Percentiles rank a stretch among this genome's conserved stretches.
Evolutionary conservation across 2,113 vertebrate species (phyloP).

Genomic region (Toxotes jaculatrix): DNA sequence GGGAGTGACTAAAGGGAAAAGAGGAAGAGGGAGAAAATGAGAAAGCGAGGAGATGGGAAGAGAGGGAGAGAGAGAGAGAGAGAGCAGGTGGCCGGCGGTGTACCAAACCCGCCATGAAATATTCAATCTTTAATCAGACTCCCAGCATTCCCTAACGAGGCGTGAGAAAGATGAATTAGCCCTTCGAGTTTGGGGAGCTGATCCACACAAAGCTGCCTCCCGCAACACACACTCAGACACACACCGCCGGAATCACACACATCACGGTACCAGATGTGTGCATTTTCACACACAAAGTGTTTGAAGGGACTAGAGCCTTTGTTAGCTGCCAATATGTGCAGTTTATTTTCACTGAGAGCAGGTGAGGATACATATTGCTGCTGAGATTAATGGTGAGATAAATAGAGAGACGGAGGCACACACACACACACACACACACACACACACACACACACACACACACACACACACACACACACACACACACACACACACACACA

Average conservation of each 20-base stretch:
- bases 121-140: conserved; percentile 81
- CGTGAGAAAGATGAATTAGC: conserved; percentile 79
- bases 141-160: conserved; percentile 77
- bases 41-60: conserved; percentile 40
- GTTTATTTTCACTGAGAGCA: conserved; percentile 30
- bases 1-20: conserved; percentile 26
- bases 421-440: neutral
- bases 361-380: conserved; percentile 18
- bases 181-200: conserved; percentile 63
- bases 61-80: conserved; percentile 14
- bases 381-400: conserved; percentile 37
- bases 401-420: neutral
- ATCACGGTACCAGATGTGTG: conserved; percentile 21
- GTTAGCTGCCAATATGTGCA: conserved; percentile 11
- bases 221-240: conserved; percentile 19
- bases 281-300: conserved; percentile 16
- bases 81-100: conserved; percentile 74
- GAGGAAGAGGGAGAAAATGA: conserved; percentile 32
- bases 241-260: neutral
- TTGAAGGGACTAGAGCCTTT: conserved; percentile 6
- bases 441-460: conserved; percentile 1
- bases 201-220: conserved; percentile 61
- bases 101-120: conserved; percentile 77
- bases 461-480: conserved; percentile 1
- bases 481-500: conserved; percentile 1